Conservation (phyloP, 2,113 vertebrate genomes). For the Campylorhamphus procurvoides region DNA sequence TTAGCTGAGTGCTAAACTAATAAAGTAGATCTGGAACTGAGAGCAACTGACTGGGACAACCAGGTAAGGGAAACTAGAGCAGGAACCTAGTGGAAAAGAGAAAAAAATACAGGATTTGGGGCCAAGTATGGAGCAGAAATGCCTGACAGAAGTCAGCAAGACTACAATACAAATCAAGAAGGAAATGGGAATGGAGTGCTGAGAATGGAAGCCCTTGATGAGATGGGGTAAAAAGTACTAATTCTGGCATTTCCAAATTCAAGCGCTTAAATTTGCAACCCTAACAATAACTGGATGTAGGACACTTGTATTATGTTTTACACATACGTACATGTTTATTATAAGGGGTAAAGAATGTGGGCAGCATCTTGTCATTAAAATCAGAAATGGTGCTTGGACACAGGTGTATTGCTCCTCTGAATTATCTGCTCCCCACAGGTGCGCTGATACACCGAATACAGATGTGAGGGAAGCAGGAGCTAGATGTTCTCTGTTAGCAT, state of each 20-base stretch:
- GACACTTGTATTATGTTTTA: neutral
- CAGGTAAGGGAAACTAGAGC: neutral
- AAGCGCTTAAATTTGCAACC: neutral
- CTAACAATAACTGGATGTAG: neutral
- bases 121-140: neutral
- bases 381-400: neutral
- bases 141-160: neutral
- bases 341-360: neutral
- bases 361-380: neutral
- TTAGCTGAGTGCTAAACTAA: neutral
- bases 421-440: neutral
- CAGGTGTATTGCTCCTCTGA: neutral
- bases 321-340: neutral
- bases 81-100: neutral
- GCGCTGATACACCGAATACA: neutral
- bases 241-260: neutral
- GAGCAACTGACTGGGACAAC: neutral
- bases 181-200: neutral
- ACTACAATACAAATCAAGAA: neutral
- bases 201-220: neutral
- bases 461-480: neutral
- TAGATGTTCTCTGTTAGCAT: neutral
- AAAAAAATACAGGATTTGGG: neutral
- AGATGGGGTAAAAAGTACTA: neutral
- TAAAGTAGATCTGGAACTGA: neutral